Conservation (phyloP, 1,140 invertebrate species). For the Ceratina australensis region DNA sequence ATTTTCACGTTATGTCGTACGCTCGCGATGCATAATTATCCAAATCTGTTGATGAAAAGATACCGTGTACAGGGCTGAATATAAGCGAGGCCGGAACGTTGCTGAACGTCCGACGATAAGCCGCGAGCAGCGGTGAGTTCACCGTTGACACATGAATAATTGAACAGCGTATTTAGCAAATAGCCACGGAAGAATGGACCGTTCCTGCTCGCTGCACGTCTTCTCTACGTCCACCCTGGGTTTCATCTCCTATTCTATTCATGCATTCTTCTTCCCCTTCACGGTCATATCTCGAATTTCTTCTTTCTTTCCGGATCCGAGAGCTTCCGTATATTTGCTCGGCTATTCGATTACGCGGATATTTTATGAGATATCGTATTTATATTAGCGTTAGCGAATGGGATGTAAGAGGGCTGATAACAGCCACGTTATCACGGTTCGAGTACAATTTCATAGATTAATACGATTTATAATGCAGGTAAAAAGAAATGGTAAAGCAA, state of each 20-base stretch:
- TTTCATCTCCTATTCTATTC: not conserved
- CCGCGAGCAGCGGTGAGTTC: slow-evolving; percentile 35
- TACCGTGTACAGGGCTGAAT: not conserved
- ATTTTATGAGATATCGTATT: no score
- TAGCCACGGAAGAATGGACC: slow-evolving; percentile 49
- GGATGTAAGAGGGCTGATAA: no score
- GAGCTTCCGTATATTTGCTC: no score
- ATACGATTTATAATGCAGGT: not conserved
- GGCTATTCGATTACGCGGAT: no score
- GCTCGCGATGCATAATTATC: no score
- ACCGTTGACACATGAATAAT: slow-evolving; percentile 65
- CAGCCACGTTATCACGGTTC: not conserved
- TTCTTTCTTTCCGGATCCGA: no score
- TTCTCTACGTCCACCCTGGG: slow-evolving; percentile 19
- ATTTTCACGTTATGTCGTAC: no score
- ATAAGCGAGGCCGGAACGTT: slow-evolving; percentile 33
- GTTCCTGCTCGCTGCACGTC: slow-evolving; percentile 3
- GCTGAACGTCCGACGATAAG: slow-evolving; percentile 45
- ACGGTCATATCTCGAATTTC: no score
- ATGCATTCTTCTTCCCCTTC: not conserved
- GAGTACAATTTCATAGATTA: not conserved
- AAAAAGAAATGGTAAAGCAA: no score
- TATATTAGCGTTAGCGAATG: no score
- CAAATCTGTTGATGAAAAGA: not conserved
- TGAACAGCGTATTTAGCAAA: slow-evolving; percentile 66